A percentile compares a stretch with the other conserved stretches of the same genome.
These are phyloP conservation scores for Eremobia ochroleuca DNA, from an alignment of 2,888 invertebrate genomes.

Conservation along the genomic window DNA sequence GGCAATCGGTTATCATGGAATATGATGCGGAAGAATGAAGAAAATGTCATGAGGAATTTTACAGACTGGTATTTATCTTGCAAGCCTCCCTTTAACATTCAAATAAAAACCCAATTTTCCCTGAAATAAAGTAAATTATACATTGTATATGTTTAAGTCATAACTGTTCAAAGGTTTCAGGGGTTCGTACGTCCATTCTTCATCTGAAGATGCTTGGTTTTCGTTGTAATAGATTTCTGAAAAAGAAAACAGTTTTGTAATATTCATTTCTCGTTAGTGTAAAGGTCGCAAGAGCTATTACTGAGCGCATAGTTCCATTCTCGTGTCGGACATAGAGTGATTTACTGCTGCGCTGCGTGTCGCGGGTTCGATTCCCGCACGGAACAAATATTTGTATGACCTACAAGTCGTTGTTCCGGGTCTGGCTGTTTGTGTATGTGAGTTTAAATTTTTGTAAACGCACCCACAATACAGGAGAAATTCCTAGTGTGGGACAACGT, in stretches of 20 bases:
- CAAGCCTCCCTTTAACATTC: conserved; percentile 2
- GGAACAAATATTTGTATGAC: no score
- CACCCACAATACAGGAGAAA: no score
- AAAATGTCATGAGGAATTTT: no score
- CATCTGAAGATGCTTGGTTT: conserved; percentile 59
- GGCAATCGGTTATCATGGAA: no score
- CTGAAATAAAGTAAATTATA: conserved; percentile 11
- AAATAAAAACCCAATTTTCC: conserved; percentile 14
- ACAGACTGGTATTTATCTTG: background rate
- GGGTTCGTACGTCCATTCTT: conserved; percentile 75
- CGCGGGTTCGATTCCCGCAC: no score
- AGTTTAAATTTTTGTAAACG: no score
- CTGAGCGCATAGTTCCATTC: background rate
- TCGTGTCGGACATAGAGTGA: background rate
- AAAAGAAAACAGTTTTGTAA: conserved; percentile 4
- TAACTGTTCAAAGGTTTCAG: conserved; percentile 53
- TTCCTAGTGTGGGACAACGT: no score
- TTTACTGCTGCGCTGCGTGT: no score
- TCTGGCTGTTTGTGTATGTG: no score
- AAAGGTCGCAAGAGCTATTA: background rate
- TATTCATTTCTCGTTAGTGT: background rate
- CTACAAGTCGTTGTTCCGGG: no score
- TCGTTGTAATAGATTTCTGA: conserved; percentile 50
- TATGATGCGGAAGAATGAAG: no score
- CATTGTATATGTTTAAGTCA: conserved; percentile 43